These are phyloP conservation scores for Epinotia nisella DNA, from an alignment of 2,888 invertebrate species.

Conservation along the genomic window DNA sequence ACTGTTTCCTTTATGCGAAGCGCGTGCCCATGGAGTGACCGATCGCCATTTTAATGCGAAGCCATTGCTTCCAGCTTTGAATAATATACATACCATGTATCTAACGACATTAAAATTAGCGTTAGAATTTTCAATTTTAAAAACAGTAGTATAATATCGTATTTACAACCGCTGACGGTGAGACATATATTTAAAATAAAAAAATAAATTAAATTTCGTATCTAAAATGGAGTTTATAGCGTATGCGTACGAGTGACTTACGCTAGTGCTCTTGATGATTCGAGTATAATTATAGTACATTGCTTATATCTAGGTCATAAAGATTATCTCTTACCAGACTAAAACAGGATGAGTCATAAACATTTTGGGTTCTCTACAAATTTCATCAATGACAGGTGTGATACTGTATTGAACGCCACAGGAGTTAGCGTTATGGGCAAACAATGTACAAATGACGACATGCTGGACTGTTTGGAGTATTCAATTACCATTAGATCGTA, in stretches of 20 bases:
- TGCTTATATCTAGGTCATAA: constrained; percentile 33
- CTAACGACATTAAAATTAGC: constrained; percentile 39
- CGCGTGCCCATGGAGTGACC: neutral
- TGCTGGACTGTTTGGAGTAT: no score
- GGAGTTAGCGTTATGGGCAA: no score
- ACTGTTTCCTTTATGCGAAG: neutral
- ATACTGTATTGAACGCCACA: no score
- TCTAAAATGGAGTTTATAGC: constrained; percentile 16
- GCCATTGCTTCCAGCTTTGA: neutral
- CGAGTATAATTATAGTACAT: constrained; percentile 13
- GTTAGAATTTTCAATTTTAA: constrained; percentile 42
- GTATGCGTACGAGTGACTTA: constrained; percentile 4
- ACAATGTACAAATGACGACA: no score
- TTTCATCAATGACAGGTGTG: no score
- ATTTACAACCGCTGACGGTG: constrained; percentile 42
- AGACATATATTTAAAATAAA: constrained; percentile 17
- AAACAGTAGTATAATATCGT: constrained; percentile 36
- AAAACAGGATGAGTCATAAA: neutral
- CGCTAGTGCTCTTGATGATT: constrained; percentile 13
- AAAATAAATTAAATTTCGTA: constrained; percentile 22
- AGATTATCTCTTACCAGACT: constrained; percentile 5
- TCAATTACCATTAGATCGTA: no score
- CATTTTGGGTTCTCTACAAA: no score
- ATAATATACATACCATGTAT: constrained; percentile 21
- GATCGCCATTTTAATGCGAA: neutral